Evolutionary conservation across 2,113 vertebrate species (phyloP).

Genomic region (Galeopterus variegatus): DNA sequence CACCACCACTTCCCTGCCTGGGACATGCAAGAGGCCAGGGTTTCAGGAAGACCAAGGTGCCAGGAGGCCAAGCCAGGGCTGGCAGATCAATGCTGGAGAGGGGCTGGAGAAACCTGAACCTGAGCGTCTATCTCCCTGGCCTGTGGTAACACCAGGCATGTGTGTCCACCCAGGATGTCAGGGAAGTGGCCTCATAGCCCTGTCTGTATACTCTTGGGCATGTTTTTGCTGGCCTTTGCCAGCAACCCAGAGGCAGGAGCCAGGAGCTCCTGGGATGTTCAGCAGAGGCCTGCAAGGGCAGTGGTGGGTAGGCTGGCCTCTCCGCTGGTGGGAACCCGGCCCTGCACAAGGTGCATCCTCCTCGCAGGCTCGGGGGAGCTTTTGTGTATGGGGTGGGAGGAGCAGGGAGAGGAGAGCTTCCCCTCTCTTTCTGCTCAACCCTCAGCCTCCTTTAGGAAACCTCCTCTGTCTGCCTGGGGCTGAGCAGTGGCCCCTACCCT

Average conservation of each 20-base stretch:
- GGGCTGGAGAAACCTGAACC: not conserved
- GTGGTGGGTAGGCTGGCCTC: not conserved
- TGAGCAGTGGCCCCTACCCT: not conserved
- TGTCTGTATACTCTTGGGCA: not conserved
- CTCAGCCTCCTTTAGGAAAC: not conserved
- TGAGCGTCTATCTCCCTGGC: not conserved
- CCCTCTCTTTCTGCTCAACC: not conserved
- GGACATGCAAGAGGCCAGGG: not conserved
- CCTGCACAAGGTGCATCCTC: not conserved
- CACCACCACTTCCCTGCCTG: not conserved
- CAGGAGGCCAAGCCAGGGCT: not conserved
- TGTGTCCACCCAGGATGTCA: not conserved
- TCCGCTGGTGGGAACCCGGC: not conserved
- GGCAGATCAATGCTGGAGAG: not conserved
- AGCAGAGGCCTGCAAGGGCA: not conserved
- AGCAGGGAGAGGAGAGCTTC: not conserved
- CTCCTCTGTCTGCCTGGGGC: not conserved
- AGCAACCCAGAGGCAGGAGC: not conserved
- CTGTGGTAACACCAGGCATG: not conserved
- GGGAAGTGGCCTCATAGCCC: not conserved
- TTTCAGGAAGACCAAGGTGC: not conserved
- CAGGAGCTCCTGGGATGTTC: not conserved
- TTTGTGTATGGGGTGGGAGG: not conserved
- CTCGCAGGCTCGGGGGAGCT: not conserved
- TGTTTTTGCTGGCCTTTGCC: not conserved